phyloP scores from a whole-genome alignment of 2,113 vertebrate species.

The Gavia stellata region DNA sequence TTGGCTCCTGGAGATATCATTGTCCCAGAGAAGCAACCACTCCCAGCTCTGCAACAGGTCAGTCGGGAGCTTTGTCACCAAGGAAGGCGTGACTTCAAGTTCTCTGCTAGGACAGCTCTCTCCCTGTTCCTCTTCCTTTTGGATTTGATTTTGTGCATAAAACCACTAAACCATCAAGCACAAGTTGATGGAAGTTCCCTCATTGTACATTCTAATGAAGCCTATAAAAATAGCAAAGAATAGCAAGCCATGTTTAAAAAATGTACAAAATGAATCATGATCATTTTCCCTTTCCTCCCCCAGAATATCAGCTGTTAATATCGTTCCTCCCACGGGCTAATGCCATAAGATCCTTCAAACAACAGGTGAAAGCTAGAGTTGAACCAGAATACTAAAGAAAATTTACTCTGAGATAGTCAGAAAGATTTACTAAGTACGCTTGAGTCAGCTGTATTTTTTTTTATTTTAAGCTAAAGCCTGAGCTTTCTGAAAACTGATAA shows the following conservation, averaged over 20 bases:
- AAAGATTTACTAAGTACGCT: not conserved
- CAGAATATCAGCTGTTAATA: not conserved
- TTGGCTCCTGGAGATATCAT: not conserved
- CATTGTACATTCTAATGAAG: not conserved
- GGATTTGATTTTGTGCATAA: not conserved
- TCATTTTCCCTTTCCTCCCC: not conserved
- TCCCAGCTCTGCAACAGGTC: not conserved
- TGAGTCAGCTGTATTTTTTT: not conserved
- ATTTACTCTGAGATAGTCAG: not conserved
- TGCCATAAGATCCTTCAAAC: not conserved
- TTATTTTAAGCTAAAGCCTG: not conserved
- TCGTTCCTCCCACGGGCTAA: not conserved
- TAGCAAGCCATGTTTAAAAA: not conserved
- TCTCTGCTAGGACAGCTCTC: not conserved
- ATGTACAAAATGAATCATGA: not conserved
- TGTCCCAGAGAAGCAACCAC: not conserved
- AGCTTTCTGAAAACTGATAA: not conserved
- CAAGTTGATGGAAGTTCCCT: not conserved
- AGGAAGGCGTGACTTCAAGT: not conserved
- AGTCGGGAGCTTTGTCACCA: not conserved
- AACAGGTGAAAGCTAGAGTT: not conserved
- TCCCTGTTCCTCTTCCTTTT: not conserved
- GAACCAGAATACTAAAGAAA: not conserved
- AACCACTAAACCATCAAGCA: not conserved
- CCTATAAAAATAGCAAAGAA: constrained; percentile 1